These are phyloP conservation scores for Leptinotarsa haldemani DNA, from an alignment of 2,888 invertebrate genomes.

Conservation along the genomic window DNA sequence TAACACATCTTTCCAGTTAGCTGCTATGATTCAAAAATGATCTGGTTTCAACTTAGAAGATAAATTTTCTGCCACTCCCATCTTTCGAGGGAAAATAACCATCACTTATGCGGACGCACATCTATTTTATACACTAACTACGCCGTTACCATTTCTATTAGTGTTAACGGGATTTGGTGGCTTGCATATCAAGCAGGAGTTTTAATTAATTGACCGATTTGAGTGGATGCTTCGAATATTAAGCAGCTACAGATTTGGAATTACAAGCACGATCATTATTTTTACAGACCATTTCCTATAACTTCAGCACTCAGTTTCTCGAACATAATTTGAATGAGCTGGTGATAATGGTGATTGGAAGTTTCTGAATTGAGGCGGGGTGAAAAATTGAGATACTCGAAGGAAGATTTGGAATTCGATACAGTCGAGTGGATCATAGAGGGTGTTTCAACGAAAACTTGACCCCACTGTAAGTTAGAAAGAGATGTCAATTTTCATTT, in stretches of 20 bases:
- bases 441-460: too few relatives aligned
- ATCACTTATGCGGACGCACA: not conserved
- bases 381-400: too few relatives aligned
- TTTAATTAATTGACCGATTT: slow-evolving; percentile 45
- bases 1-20: too few relatives aligned
- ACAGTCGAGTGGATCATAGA: too few relatives aligned
- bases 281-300: slow-evolving; percentile 20
- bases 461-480: too few relatives aligned
- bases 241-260: slow-evolving; percentile 39
- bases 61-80: not conserved
- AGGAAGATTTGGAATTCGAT: too few relatives aligned
- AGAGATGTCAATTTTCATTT: too few relatives aligned
- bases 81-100: not conserved
- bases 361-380: not conserved
- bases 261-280: slow-evolving; percentile 36
- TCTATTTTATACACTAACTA: slow-evolving; percentile 31
- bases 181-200: slow-evolving; percentile 41
- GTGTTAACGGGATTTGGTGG: slow-evolving; percentile 42
- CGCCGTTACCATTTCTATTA: slow-evolving; percentile 46
- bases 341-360: not conserved
- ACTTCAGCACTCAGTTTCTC: slow-evolving; percentile 4
- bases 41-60: not conserved
- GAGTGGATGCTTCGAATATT: slow-evolving; percentile 40
- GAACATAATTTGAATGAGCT: not conserved
- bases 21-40: too few relatives aligned